A percentile compares a stretch with the other conserved stretches of the same genome.
Conservation (phyloP, 2,113 vertebrate species). For the Pampusana beccarii region DNA sequence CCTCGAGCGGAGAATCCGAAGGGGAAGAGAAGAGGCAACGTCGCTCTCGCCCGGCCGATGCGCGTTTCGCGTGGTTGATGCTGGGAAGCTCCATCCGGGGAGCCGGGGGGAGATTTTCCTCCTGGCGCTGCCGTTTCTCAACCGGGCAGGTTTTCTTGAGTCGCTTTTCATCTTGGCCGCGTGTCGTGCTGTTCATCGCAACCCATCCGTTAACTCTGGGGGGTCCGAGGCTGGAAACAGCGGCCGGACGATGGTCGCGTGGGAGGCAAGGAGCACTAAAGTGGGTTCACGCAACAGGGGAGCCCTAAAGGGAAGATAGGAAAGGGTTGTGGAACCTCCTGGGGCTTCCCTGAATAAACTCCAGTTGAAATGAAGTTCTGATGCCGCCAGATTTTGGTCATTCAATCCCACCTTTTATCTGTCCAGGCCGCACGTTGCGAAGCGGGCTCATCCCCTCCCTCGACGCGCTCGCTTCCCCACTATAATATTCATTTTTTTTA, state of each 20-base stretch:
- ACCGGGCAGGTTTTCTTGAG: too few relatives aligned
- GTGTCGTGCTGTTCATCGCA: neutral
- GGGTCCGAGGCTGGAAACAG: neutral
- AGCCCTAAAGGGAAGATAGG: neutral
- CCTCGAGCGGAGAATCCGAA: too few relatives aligned
- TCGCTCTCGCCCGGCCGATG: neutral
- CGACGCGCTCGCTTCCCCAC: neutral
- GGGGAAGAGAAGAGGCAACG: too few relatives aligned
- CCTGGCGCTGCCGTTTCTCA: neutral
- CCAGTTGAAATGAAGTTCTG: accelerated
- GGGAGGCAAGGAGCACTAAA: neutral
- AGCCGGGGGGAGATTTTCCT: neutral
- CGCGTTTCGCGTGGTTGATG: too few relatives aligned
- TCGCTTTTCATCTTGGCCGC: too few relatives aligned
- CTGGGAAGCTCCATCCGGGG: too few relatives aligned
- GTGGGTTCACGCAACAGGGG: neutral
- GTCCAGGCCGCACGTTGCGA: neutral
- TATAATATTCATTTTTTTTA: neutral
- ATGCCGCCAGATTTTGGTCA: neutral
- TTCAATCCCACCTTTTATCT: neutral
- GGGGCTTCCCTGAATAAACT: neutral
- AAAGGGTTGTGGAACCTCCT: neutral
- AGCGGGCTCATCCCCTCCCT: neutral
- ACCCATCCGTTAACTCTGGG: neutral
- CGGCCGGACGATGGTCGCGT: too few relatives aligned